These are phyloP conservation scores for Neocrepidodera transversa DNA, from an alignment of 2,888 invertebrate genomes.

Conservation along the genomic window DNA sequence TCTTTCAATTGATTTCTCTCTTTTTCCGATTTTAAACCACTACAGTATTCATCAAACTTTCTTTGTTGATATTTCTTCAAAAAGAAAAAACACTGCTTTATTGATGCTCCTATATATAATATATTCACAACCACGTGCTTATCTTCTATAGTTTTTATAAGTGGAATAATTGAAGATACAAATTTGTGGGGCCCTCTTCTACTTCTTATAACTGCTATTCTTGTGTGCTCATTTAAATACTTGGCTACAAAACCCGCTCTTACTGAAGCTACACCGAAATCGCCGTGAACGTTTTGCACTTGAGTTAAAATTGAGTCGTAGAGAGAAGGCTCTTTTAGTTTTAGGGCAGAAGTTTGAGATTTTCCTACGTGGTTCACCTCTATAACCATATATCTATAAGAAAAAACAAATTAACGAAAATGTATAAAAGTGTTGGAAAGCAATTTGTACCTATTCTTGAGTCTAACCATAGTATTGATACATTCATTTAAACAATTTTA, in stretches of 20 bases:
- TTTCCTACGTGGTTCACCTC: slow-evolving; percentile 66
- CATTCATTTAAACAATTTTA: slow-evolving; percentile 4
- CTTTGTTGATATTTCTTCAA: slow-evolving; percentile 72
- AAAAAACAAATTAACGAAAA: slow-evolving; percentile 11
- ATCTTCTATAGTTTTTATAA: slow-evolving; percentile 71
- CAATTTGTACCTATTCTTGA: slow-evolving; percentile 51
- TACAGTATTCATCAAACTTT: slow-evolving; percentile 71
- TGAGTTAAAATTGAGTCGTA: slow-evolving; percentile 67
- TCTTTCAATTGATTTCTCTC: slow-evolving; percentile 66
- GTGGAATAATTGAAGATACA: slow-evolving; percentile 72
- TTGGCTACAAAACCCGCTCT: slow-evolving; percentile 76
- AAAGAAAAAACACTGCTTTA: slow-evolving; percentile 80
- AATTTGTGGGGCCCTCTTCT: slow-evolving; percentile 79
- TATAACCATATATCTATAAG: slow-evolving; percentile 72
- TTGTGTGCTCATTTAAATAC: slow-evolving; percentile 80
- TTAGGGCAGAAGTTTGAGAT: slow-evolving; percentile 60
- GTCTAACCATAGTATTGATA: slow-evolving; percentile 50
- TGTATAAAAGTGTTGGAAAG: background rate
- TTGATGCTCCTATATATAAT: slow-evolving; percentile 78
- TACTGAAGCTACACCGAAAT: slow-evolving; percentile 76
- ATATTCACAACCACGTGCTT: slow-evolving; percentile 69
- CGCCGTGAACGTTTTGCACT: slow-evolving; percentile 76
- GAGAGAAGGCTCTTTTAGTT: slow-evolving; percentile 64
- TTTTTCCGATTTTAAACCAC: slow-evolving; percentile 67
- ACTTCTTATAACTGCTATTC: slow-evolving; percentile 74